phyloP scores from a whole-genome alignment of 2,113 vertebrate genomes.

The Ramphastos sulfuratus region DNA sequence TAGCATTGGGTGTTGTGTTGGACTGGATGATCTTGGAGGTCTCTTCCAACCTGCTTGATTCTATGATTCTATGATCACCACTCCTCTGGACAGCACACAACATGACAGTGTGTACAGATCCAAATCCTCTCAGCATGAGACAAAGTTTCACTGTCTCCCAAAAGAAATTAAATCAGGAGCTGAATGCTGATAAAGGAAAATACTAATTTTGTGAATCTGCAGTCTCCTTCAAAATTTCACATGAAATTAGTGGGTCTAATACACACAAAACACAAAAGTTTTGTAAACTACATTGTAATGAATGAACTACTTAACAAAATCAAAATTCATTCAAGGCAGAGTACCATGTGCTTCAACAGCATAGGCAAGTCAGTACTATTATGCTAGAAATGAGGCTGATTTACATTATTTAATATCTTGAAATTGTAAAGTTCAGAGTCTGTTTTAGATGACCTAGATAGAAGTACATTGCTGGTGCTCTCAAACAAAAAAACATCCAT shows the following conservation, averaged over 20 bases:
- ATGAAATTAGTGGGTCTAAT: background rate
- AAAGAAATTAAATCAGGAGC: background rate
- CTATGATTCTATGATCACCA: no score
- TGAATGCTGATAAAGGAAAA: background rate
- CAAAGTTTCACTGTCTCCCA: background rate
- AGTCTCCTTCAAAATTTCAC: rapidly evolving
- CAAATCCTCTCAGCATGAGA: background rate
- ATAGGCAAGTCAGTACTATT: background rate
- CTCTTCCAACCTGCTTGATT: no score
- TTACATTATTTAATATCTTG: background rate
- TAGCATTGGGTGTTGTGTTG: no score
- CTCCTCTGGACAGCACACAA: background rate
- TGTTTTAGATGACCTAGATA: background rate
- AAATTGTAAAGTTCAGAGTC: background rate
- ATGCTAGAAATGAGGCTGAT: background rate
- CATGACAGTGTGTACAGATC: background rate
- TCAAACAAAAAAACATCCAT: background rate
- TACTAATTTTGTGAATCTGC: background rate
- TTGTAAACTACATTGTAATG: background rate
- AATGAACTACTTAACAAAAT: background rate
- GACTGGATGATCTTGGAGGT: no score
- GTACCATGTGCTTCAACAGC: background rate
- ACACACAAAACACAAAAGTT: background rate
- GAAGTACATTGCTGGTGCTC: background rate
- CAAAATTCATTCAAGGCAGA: background rate